Evolutionary conservation across 2,797 vertebrate genomes (phyloP), one percentile per base, ranked within the genome.

Genomic region (Coendou prehensilis): DNA sequence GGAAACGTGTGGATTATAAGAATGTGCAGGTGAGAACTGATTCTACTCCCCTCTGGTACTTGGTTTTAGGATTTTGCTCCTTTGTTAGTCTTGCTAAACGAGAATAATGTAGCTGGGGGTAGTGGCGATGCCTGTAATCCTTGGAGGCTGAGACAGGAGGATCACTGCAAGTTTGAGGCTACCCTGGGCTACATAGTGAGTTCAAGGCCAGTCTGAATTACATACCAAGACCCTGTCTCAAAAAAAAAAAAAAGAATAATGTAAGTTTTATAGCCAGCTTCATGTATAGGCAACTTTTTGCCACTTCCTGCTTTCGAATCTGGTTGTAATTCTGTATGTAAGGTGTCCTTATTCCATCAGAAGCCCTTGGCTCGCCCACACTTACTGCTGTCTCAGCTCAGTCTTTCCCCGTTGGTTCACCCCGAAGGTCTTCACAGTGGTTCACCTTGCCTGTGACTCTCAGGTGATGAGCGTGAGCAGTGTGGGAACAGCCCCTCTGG

Each of bases 1-100:
- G 98, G 54, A 93, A 99, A 96, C 89, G 96, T 0, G 98, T 99
- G 91, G 99, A 99, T 97, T 99, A 98, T 97, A 99, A 99, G 98
- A 99, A 99, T 41, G 97, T 98, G 5, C 99, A 99, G 99, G 99
- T 99, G 91, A 98, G 98, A 85, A 45, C 9, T 86, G 61, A n/a
- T 75, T 97, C 95, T 95, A n/a, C n/a, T 95, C 83, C 52, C 61
- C 41, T 82, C 1, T 75, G 33, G 52, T 71, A 50, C 26, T 81
- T 91, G 30, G 69, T 64, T 93, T 85, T 86, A 95, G 56, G 15
- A 67, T 93, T 96, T 91, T 87, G 15, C n/a, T 67, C 18, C 52
- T 67, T 85, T 59, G 64, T 82, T 92, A 86, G 41, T 64, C 54
- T 26, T 89, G 76, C 83, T 71, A 69, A 71, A 76, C 73, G 87